Conservation (phyloP, 2,797 vertebrate species). For the Discoglossus pictus region DNA sequence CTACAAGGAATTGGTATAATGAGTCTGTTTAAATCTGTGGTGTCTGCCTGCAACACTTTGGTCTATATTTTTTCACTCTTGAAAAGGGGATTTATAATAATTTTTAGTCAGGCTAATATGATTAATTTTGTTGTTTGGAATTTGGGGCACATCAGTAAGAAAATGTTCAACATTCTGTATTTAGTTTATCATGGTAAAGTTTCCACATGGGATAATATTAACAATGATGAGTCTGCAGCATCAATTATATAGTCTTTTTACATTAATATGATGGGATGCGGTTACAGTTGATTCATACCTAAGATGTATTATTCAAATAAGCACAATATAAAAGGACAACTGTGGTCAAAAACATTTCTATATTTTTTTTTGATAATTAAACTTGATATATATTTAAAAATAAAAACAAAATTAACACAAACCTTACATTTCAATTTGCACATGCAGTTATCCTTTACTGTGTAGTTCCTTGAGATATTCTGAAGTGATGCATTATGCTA, state of each 20-base stretch:
- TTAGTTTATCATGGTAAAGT: slow-evolving; percentile 33
- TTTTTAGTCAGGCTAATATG: slow-evolving; percentile 52
- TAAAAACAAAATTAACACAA: no score
- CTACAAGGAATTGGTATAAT: background rate
- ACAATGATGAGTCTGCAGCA: slow-evolving; percentile 22
- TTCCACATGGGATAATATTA: slow-evolving; percentile 42
- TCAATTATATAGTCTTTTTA: slow-evolving; percentile 32
- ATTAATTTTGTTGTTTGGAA: slow-evolving; percentile 55
- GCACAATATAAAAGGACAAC: no score
- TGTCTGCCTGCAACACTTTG: background rate
- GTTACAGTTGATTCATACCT: no score
- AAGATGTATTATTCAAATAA: no score
- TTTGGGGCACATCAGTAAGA: slow-evolving; percentile 28
- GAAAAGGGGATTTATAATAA: slow-evolving; percentile 44
- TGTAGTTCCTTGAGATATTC: no score
- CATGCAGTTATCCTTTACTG: no score
- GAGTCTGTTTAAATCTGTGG: background rate
- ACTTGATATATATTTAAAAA: no score
- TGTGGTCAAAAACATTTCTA: no score
- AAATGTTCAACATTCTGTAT: slow-evolving; percentile 35
- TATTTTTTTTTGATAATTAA: no score
- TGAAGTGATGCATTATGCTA: no score
- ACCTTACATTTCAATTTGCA: no score
- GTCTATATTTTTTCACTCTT: slow-evolving; percentile 52
- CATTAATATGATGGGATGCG: no score